phyloP scores from a whole-genome alignment of 2,888 invertebrate species.

The Vanessa cardui region DNA sequence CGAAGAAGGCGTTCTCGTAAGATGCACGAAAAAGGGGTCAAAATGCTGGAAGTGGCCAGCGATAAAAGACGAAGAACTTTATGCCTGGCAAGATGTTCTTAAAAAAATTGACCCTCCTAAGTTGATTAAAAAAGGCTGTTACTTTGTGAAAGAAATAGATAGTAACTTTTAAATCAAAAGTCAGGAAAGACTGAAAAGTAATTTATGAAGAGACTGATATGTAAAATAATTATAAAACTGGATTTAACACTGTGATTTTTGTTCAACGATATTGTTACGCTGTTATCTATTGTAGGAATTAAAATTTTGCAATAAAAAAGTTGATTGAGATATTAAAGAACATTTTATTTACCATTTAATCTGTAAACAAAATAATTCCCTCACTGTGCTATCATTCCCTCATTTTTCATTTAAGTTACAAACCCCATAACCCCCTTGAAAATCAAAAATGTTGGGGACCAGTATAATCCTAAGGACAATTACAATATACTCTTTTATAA shows the following conservation, averaged over 20 bases:
- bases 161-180: background rate
- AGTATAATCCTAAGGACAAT: background rate
- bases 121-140: constrained; percentile 7
- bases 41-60: constrained; percentile 40
- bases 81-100: constrained; percentile 38
- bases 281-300: background rate
- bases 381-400: background rate
- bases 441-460: background rate
- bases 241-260: too few relatives aligned
- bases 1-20: constrained; percentile 17
- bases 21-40: constrained; percentile 37
- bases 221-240: background rate
- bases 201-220: background rate
- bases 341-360: background rate
- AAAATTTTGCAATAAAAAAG: background rate
- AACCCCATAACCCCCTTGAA: background rate
- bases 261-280: too few relatives aligned
- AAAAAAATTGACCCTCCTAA: constrained; percentile 32
- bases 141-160: constrained; percentile 3
- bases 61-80: constrained; percentile 38
- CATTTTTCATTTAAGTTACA: background rate
- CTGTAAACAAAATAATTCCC: background rate
- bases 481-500: too few relatives aligned
- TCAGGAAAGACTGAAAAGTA: background rate
- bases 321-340: background rate